A percentile compares a stretch with the other conserved stretches of the same genome.
phyloP scores from a whole-genome alignment of 2,888 invertebrate genomes.

The Lasioglossum zephyrum region DNA sequence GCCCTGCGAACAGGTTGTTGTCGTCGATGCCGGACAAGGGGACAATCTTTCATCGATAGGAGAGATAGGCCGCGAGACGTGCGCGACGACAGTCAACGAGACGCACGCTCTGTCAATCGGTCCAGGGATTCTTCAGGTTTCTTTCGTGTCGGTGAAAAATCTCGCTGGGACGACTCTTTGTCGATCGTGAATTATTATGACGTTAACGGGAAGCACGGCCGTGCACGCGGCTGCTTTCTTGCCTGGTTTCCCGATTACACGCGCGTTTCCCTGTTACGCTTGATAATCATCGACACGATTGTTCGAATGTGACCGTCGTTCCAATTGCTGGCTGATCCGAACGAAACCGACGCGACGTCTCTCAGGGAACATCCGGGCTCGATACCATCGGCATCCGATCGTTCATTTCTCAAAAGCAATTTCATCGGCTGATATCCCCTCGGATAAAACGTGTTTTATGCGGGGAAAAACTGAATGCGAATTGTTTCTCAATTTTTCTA shows the following conservation, averaged over 20 bases:
- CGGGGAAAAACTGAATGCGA: neutral
- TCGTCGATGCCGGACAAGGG: constrained; percentile 50
- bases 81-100: constrained; percentile 24
- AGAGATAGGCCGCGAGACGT: constrained; percentile 62
- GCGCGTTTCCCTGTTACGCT: constrained; percentile 53
- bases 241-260: constrained; percentile 34
- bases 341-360: constrained; percentile 18
- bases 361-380: constrained; percentile 31
- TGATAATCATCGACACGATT: constrained; percentile 70
- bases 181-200: constrained; percentile 76
- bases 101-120: constrained; percentile 46
- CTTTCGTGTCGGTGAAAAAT: constrained; percentile 69
- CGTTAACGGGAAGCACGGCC: constrained; percentile 67
- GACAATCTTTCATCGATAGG: constrained; percentile 64
- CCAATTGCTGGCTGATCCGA: constrained; percentile 14
- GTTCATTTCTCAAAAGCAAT: constrained; percentile 32
- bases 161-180: constrained; percentile 54
- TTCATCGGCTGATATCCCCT: neutral
- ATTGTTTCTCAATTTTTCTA: neutral
- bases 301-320: constrained; percentile 42
- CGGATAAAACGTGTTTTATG: neutral
- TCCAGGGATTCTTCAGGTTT: constrained; percentile 67
- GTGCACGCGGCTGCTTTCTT: constrained; percentile 42
- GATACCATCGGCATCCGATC: constrained; percentile 52
- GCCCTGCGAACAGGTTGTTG: constrained; percentile 79